Conservation (phyloP, 2,888 invertebrate genomes). For the Nyleta sp. region DNA sequence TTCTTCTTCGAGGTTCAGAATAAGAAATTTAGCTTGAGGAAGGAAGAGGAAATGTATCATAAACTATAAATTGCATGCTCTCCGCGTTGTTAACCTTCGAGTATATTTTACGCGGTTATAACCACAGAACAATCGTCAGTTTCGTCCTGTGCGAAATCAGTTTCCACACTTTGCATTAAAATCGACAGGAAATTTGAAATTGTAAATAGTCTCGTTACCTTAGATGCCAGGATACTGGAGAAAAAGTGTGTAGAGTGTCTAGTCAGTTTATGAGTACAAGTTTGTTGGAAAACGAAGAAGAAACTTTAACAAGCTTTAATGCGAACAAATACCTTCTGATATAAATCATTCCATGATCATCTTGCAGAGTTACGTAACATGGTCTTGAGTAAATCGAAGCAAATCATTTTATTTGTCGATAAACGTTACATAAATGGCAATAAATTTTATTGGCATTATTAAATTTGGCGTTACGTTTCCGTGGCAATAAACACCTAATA, state of each 20-base stretch:
- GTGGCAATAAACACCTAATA: not conserved
- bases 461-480: not conserved
- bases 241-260: no score
- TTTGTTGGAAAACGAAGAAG: no score
- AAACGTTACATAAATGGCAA: not conserved
- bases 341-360: no score
- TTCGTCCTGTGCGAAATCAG: slow-evolving; percentile 40
- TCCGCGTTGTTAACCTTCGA: slow-evolving; percentile 49
- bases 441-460: not conserved
- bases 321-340: no score
- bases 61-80: slow-evolving; percentile 52
- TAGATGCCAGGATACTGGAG: not conserved
- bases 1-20: not conserved
- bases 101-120: slow-evolving; percentile 54
- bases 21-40: slow-evolving; percentile 18
- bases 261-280: no score
- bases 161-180: slow-evolving; percentile 29
- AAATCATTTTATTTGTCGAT: not conserved
- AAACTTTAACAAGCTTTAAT: no score
- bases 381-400: not conserved
- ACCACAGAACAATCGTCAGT: slow-evolving; percentile 46
- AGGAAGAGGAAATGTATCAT: slow-evolving; percentile 47
- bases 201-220: not conserved
- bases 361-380: not conserved
- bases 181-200: slow-evolving; percentile 25